Conservation (phyloP, 2,113 vertebrate genomes). For the Typhlomys cinereus region DNA sequence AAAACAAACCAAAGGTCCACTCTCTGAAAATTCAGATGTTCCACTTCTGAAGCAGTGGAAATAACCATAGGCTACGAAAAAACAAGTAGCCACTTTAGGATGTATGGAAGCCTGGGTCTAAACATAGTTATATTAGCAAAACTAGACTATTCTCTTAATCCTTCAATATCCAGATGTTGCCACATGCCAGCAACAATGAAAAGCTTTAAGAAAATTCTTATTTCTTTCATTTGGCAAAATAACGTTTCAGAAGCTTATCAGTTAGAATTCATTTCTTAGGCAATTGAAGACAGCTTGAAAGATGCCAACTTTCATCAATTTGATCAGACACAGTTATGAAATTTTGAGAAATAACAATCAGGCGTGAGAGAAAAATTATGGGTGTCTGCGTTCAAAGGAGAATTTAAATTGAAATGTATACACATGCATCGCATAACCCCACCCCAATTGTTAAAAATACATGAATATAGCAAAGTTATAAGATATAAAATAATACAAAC, state of each 20-base stretch:
- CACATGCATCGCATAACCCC: not conserved
- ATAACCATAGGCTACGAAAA: too few species aligned
- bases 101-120: too few species aligned
- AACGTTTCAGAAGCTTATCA: not conserved
- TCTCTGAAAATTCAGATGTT: not conserved
- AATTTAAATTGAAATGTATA: not conserved
- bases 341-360: not conserved
- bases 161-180: not conserved
- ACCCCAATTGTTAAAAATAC: not conserved
- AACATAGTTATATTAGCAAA: not conserved
- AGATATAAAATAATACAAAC: not conserved
- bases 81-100: too few species aligned
- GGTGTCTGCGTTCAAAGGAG: not conserved
- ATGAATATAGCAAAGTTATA: not conserved
- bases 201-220: not conserved
- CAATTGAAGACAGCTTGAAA: not conserved
- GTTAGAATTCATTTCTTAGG: not conserved
- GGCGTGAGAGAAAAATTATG: not conserved
- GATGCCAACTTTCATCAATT: not conserved
- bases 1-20: not conserved
- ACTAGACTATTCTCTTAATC: not conserved
- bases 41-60: not conserved
- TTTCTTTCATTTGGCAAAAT: not conserved
- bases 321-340: not conserved
- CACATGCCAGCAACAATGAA: not conserved